Conservation (phyloP, 2,797 vertebrate species). For the Aulostomus chinensis region DNA sequence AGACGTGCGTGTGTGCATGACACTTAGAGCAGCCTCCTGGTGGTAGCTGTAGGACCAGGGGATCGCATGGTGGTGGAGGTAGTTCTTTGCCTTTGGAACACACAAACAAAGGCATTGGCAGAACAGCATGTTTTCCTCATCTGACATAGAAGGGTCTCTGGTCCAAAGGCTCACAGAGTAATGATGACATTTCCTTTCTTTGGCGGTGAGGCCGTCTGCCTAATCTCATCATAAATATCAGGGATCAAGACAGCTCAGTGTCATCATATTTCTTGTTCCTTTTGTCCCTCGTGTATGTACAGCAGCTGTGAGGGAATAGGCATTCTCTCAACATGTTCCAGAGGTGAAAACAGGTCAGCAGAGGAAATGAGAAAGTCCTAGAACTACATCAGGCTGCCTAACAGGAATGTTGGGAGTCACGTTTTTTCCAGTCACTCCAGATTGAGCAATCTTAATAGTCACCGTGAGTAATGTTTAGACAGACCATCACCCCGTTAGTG, state of each 20-base stretch:
- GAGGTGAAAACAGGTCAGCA: background rate
- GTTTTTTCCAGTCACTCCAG: too few species aligned
- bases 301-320: too few species aligned
- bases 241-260: background rate
- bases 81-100: conserved; percentile 18
- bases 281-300: too few species aligned
- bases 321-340: background rate
- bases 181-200: conserved; percentile 44
- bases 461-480: too few species aligned
- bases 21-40: background rate
- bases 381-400: conserved; percentile 4
- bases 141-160: background rate
- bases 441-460: too few species aligned
- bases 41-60: background rate
- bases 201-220: background rate
- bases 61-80: conserved; percentile 25
- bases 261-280: background rate
- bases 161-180: conserved; percentile 7
- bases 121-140: conserved; percentile 42
- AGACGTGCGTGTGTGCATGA: conserved; percentile 3
- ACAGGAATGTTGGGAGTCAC: conserved; percentile 3
- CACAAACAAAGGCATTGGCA: conserved; percentile 25
- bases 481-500: too few species aligned
- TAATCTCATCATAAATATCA: conserved; percentile 4
- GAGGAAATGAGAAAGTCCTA: conserved; percentile 8